Conservation (phyloP, 2,113 vertebrate genomes). For the Alectura lathami region DNA sequence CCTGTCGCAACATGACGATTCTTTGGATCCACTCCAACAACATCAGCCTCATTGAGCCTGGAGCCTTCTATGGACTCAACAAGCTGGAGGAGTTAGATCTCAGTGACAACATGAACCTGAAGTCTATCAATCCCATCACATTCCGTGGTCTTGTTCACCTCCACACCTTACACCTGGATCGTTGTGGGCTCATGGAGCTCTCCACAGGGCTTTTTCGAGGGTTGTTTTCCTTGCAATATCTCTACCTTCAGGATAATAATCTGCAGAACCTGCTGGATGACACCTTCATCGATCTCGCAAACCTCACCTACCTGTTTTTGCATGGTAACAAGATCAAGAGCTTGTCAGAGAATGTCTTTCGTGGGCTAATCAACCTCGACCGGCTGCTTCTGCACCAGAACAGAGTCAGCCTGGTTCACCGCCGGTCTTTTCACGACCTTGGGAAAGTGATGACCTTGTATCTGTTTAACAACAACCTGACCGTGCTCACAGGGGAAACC, state of each 20-base stretch:
- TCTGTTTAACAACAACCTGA: constrained; percentile 96
- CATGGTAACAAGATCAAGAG: constrained; percentile 95
- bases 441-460: constrained; percentile 94
- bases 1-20: constrained; percentile 92
- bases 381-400: constrained; percentile 95
- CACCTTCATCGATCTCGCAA: constrained; percentile 93
- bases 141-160: constrained; percentile 91
- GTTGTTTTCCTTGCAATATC: constrained; percentile 92
- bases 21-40: constrained; percentile 97
- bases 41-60: constrained; percentile 89
- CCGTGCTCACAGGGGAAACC: constrained; percentile 86
- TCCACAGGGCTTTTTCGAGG: constrained; percentile 89
- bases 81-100: constrained; percentile 96
- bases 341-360: constrained; percentile 91
- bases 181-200: constrained; percentile 92
- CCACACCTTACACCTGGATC: constrained; percentile 93
- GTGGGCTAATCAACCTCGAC: constrained; percentile 89
- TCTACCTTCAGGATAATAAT: constrained; percentile 96
- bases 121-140: constrained; percentile 86
- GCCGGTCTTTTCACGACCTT: constrained; percentile 87
- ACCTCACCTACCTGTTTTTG: constrained; percentile 96
- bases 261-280: constrained; percentile 89
- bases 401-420: constrained; percentile 85
- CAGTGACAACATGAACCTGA: constrained; percentile 92
- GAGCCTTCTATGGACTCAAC: constrained; percentile 89